These are phyloP conservation scores for Drosophila buzzatii DNA, from an alignment of 2,888 invertebrate species.

Conservation along the genomic window DNA sequence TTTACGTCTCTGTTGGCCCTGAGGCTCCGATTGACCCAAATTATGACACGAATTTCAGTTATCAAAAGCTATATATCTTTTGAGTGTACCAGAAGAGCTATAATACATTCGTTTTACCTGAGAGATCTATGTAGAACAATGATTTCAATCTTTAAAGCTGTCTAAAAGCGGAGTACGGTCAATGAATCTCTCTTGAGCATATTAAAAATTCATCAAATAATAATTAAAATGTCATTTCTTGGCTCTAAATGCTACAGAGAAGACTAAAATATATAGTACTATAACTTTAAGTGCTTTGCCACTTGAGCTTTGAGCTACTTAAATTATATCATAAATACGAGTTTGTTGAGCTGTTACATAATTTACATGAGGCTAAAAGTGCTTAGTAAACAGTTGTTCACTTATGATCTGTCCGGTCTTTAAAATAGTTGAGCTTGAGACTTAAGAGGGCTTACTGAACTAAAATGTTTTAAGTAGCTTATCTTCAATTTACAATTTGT, in stretches of 20 bases:
- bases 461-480: not conserved
- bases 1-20: not conserved
- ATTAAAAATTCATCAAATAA: not conserved
- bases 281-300: not conserved
- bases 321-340: not conserved
- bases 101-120: not conserved
- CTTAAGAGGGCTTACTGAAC: too few relatives aligned
- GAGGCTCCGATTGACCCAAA: conserved; percentile 37
- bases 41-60: conserved; percentile 14
- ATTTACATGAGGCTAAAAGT: not conserved
- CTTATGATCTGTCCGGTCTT: not conserved
- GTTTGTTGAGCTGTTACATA: not conserved
- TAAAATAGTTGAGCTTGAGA: not conserved
- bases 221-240: conserved; percentile 6
- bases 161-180: not conserved
- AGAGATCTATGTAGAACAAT: conserved; percentile 1
- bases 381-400: not conserved
- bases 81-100: not conserved
- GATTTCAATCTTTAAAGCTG: not conserved
- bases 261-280: too few relatives aligned
- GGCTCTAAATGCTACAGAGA: not conserved
- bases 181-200: not conserved
- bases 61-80: conserved; percentile 2
- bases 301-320: not conserved
- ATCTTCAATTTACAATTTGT: not conserved